phyloP scores from a whole-genome alignment of 1,140 invertebrate genomes.

The Pseudomyrmex dendroicus region DNA sequence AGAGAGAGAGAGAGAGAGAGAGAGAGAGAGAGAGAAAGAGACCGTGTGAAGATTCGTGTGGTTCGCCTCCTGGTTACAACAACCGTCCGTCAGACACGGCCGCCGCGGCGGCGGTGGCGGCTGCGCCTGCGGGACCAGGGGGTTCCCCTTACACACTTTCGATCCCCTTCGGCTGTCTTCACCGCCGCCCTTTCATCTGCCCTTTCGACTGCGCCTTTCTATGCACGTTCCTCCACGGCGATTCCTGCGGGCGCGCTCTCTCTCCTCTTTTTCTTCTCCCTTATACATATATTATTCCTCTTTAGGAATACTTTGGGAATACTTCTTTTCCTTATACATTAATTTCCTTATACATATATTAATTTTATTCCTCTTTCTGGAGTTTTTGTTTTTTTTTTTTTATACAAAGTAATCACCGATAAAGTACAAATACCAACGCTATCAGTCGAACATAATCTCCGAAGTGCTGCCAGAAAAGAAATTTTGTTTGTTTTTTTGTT shows the following conservation, averaged over 20 bases:
- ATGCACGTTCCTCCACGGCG: constrained; percentile 45
- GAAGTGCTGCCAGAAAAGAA: no score
- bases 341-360: no score
- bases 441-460: no score
- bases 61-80: constrained; percentile 57
- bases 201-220: constrained; percentile 43
- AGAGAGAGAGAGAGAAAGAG: background rate
- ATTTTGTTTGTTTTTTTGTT: no score
- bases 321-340: no score
- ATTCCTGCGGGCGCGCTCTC: constrained; percentile 59
- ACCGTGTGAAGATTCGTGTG: constrained; percentile 51
- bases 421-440: no score
- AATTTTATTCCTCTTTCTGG: no score
- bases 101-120: constrained; percentile 55
- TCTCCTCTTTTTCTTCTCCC: constrained; percentile 22
- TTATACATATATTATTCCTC: no score
- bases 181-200: constrained; percentile 56
- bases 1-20: constrained; percentile 51
- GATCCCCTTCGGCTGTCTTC: constrained; percentile 44
- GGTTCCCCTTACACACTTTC: constrained; percentile 61
- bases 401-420: no score
- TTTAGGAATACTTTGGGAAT: no score
- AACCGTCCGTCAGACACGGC: constrained; percentile 55
- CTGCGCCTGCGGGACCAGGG: constrained; percentile 64
- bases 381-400: no score